Base-by-base conservation (phyloP, 2,797 vertebrate species). In the Sarcoramphus papa region DNA sequence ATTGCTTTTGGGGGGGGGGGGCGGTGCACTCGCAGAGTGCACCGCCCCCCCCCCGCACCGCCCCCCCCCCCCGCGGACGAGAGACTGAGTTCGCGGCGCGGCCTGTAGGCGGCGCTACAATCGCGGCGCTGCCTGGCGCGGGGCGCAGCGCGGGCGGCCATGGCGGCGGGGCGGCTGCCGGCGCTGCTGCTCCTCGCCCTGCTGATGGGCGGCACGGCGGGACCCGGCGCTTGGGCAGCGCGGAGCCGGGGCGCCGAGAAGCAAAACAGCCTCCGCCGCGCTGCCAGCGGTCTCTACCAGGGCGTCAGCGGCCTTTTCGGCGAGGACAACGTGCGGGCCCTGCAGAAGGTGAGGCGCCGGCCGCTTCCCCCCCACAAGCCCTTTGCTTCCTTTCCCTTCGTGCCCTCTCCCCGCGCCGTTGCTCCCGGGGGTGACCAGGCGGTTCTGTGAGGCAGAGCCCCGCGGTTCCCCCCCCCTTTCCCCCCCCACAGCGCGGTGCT, bases 241-340 rank as follows among this genome's bases (percentile, higher is more conserved):
- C 98, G 99, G 90, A 97, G 98, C 97, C 98, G 98, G 72, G 97
- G 96, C 19, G 95, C 98, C 69, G 96, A 98, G 20, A 98, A 99
- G 96, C 99, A 98, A 96, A 99, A 99, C 98, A 99, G 98, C 97
- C 98, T 99, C 92, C 98, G 99, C 86, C 98, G 99, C 89, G 98
- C 98, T 18, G 99, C 98, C 83, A 98, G 97, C 94, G 98, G 98
- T 23, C 96, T 99, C 93, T 99, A 99, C 94, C 99, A 99, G 95
- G 98, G 98, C 40, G 95, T 99, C 81, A 99, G 98, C 98, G 98
- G 97, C 85, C 97, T 99, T 10, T 98, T 99, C 95, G 99, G 99
- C 64, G 99, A 99, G 98, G 99, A 99, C 80, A 99, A 99, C 97
- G 99, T 99, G 90, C 97, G 98, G 95, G 98, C 98, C 16, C 81